phyloP scores from a whole-genome alignment of 37 sponge, comb jelly and placozoan species.

The Halisarca cf. caerulea region DNA sequence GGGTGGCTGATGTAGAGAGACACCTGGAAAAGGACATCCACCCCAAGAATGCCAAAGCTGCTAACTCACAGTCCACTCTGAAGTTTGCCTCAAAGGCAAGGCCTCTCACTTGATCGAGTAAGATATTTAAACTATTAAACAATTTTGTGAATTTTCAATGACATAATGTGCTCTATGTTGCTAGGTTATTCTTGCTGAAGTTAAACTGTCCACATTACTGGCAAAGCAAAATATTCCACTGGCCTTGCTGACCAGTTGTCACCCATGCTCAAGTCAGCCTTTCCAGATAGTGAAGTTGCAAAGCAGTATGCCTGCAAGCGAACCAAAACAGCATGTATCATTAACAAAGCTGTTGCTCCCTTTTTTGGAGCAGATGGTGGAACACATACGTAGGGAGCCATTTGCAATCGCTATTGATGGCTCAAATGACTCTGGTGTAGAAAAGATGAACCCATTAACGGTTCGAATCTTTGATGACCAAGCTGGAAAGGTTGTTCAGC shows the following conservation, averaged over 20 bases:
- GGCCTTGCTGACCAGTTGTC: conserved; percentile 38
- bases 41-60: conserved; percentile 8
- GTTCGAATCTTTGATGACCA: conserved; percentile 31
- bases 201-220: conserved; percentile 44
- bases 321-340: conserved; percentile 56
- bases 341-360: conserved; percentile 49
- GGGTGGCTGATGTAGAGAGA: conserved; percentile 25
- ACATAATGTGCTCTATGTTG: background rate
- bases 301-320: conserved; percentile 36
- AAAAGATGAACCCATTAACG: conserved; percentile 55
- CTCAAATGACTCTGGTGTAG: conserved; percentile 31
- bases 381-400: conserved; percentile 29
- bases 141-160: conserved; percentile 7
- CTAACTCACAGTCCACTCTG: conserved; percentile 3
- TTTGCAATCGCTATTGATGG: conserved; percentile 46
- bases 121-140: background rate
- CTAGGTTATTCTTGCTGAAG: conserved; percentile 40
- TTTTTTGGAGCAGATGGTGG: conserved; percentile 20
- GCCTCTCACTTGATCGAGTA: background rate
- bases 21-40: conserved; percentile 20
- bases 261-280: conserved; percentile 36
- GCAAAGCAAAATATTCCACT: conserved; percentile 45
- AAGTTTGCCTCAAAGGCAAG: background rate
- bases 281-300: conserved; percentile 51
- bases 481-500: conserved; percentile 22